Base-by-base conservation (phyloP, 2,888 invertebrate species). In the Dioctria linearis region DNA sequence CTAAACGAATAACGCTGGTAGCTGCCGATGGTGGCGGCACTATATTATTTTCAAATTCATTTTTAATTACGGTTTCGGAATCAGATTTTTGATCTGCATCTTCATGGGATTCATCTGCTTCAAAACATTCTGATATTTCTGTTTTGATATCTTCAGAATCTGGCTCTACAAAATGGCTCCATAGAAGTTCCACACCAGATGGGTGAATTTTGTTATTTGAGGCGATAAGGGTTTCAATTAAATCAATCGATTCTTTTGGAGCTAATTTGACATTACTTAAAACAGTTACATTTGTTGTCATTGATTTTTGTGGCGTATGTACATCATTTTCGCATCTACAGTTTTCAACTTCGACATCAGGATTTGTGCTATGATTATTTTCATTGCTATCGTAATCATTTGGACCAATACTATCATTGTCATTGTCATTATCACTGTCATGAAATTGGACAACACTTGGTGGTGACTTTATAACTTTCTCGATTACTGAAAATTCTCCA, bases 401-500 rank as follows among this genome's bases (percentile, higher is more conserved):
- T 59, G 25, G 71, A 39, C 63, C 80, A 42, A 61, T 63, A 51
- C 51, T 59, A 63, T 79, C 75, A 49, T 49, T 67, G 11, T 67
- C 40, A 3, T 66, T 51, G 37, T 9, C n/a, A 13, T 57, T 67
- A 46, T 65, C 69, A 25, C 66, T 80, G 43, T 80, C 63, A 57
- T 78, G 69, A 40, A 89, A 88, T 82, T 88, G 89, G 78, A 88
- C 83, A 51, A 88, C 87, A 84, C 88, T 87, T 80, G 87, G 88
- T 61, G 88, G 88, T 78, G 88, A 88, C 78, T 87, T 87, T 83
- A 89, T 87, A 61, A 89, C 87, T 81, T 88, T 87, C 82, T 89
- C 89, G 78, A 89, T 89, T n/a, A 89, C 89, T 8, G 89, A 88
- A 84, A 89, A 89, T 78, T 88, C 88, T 0, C 89, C 89, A 83